Percentiles rank a stretch among this genome's conserved stretches.
Evolutionary conservation across 2,113 vertebrate genomes (phyloP).

Genomic region (Micromys minutus): DNA sequence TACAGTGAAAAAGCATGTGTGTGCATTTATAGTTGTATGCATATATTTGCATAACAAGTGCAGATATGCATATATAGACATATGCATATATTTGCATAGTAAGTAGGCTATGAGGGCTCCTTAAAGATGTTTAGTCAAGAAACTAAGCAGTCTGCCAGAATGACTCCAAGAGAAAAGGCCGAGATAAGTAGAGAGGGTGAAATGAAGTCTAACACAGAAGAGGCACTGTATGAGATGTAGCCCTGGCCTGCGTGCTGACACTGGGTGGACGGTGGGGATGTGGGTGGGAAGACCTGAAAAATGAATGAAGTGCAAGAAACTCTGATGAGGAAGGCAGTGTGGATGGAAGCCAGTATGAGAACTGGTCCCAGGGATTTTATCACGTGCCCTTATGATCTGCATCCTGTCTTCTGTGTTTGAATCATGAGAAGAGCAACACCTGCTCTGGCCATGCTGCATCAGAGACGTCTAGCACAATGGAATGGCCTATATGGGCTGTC

Average conservation of each 20-base stretch:
- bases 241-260: background rate
- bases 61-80: background rate
- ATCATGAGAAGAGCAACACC: background rate
- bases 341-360: background rate
- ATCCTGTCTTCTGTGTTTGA: background rate
- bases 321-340: background rate
- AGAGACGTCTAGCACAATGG: background rate
- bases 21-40: background rate
- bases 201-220: background rate
- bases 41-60: background rate
- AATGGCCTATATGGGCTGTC: background rate
- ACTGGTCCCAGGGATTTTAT: background rate
- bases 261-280: background rate
- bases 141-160: too few relatives aligned
- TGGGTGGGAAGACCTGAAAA: accelerated
- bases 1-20: background rate
- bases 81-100: background rate
- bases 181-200: background rate
- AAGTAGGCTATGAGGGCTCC: background rate
- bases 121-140: background rate
- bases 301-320: background rate
- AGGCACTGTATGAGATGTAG: background rate
- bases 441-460: background rate
- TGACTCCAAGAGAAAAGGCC: background rate
- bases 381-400: background rate